Conservation (phyloP, 2,888 invertebrate genomes). For the Ormyrus pomaceus region DNA sequence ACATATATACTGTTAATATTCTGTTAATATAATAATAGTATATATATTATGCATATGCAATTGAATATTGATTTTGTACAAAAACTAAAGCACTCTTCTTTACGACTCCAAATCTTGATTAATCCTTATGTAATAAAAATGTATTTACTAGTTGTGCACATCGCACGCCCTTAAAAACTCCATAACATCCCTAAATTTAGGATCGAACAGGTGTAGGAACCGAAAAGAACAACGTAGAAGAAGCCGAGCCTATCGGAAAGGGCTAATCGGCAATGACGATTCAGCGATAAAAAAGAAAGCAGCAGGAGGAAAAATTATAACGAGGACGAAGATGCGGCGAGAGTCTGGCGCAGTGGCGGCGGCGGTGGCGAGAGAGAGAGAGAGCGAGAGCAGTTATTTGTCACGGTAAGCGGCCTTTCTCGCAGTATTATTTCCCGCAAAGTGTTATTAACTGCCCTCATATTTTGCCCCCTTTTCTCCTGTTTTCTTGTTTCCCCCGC, state of each 20-base stretch:
- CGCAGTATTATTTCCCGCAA: conserved; percentile 75
- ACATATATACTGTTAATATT: too few species aligned
- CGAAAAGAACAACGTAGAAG: too few species aligned
- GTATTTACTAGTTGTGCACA: too few species aligned
- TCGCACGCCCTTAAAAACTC: too few species aligned
- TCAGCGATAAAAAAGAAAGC: conserved; percentile 8
- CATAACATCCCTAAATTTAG: too few species aligned
- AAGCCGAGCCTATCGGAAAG: neutral
- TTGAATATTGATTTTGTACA: too few species aligned
- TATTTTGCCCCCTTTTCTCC: conserved; percentile 74
- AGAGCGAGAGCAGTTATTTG: conserved; percentile 72
- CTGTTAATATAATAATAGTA: too few species aligned
- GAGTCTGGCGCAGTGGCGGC: neutral
- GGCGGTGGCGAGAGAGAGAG: conserved; percentile 52
- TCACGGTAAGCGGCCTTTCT: conserved; percentile 75
- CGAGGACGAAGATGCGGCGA: conserved; percentile 45
- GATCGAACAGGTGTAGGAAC: too few species aligned
- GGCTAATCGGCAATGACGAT: neutral
- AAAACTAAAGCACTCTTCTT: too few species aligned
- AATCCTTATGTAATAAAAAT: too few species aligned
- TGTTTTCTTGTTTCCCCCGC: conserved; percentile 64
- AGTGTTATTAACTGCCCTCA: conserved; percentile 76
- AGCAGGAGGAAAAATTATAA: conserved; percentile 25
- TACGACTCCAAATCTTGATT: too few species aligned
- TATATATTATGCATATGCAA: too few species aligned